A percentile compares a stretch with the other conserved stretches of the same genome.
Conservation (phyloP, 2,888 invertebrate genomes). For the Trissonchulus sp. region DNA sequence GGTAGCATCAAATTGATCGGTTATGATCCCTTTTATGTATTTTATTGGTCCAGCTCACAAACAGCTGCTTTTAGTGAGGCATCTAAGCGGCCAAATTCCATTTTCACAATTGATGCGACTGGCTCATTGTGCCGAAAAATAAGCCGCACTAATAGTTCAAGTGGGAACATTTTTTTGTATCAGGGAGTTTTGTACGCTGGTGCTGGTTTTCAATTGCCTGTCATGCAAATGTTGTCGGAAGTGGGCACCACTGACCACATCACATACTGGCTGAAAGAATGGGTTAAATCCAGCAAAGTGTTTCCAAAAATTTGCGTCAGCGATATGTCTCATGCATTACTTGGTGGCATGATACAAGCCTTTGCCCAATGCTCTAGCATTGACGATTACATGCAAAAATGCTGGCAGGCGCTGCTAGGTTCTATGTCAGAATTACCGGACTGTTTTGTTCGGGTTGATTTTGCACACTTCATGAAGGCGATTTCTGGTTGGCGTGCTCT, state of each 20-base stretch:
- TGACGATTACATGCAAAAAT: neutral
- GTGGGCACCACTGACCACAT: neutral
- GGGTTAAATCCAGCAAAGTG: neutral
- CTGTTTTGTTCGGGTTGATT: neutral
- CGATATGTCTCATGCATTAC: neutral
- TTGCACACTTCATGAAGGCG: neutral
- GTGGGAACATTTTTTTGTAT: too few relatives aligned
- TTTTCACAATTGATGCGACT: too few relatives aligned
- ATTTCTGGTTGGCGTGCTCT: neutral
- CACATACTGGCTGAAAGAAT: neutral
- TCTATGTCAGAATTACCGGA: neutral
- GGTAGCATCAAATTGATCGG: neutral
- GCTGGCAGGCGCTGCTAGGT: neutral
- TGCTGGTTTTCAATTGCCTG: too few relatives aligned
- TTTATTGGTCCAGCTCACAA: neutral
- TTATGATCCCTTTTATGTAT: neutral
- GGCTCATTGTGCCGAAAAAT: too few relatives aligned
- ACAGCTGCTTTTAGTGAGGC: too few relatives aligned
- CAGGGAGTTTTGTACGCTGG: too few relatives aligned
- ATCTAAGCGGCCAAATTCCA: too few relatives aligned
- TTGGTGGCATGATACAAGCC: neutral
- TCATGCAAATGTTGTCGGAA: neutral
- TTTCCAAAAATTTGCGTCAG: neutral
- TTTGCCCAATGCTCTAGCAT: neutral
- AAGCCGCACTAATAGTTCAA: too few relatives aligned